A percentile compares a stretch with the other conserved stretches of the same genome.
These are phyloP conservation scores for Musca vetustissima DNA, from an alignment of 1,140 invertebrate genomes.

Conservation along the genomic window DNA sequence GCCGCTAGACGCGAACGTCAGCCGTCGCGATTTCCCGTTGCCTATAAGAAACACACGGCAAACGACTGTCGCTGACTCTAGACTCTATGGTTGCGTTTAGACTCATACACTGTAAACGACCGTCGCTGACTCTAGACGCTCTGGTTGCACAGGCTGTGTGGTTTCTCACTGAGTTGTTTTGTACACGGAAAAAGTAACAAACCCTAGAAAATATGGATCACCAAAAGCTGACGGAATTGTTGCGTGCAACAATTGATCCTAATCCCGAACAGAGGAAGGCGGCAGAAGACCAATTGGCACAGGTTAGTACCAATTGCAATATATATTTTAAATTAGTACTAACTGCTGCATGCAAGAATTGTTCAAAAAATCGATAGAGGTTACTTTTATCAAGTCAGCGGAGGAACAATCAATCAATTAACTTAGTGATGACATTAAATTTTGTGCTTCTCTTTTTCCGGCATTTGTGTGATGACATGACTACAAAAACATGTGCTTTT, in stretches of 20 bases:
- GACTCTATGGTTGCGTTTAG: no score
- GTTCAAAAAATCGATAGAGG: no score
- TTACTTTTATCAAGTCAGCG: no score
- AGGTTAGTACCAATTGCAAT: constrained; percentile 61
- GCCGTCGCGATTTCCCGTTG: no score
- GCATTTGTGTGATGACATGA: not conserved
- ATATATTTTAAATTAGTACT: no score
- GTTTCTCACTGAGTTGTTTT: not conserved
- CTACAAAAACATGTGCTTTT: constrained; percentile 19
- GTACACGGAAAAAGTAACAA: constrained; percentile 3
- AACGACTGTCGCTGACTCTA: no score
- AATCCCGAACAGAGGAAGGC: constrained; percentile 81
- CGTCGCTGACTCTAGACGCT: no score
- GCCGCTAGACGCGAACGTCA: no score
- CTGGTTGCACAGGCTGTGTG: constrained; percentile 8
- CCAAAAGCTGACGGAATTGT: constrained; percentile 81
- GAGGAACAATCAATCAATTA: no score
- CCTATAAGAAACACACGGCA: no score
- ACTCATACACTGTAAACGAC: no score
- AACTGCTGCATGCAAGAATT: no score
- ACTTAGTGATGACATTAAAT: not conserved
- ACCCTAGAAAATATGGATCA: constrained; percentile 67
- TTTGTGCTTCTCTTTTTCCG: constrained; percentile 9
- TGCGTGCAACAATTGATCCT: constrained; percentile 87
- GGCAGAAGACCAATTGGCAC: constrained; percentile 87